A percentile compares a stretch with the other conserved stretches of the same genome.
Evolutionary conservation across 2,113 vertebrate genomes (phyloP).

Genomic region (Prunella fulvescens): DNA sequence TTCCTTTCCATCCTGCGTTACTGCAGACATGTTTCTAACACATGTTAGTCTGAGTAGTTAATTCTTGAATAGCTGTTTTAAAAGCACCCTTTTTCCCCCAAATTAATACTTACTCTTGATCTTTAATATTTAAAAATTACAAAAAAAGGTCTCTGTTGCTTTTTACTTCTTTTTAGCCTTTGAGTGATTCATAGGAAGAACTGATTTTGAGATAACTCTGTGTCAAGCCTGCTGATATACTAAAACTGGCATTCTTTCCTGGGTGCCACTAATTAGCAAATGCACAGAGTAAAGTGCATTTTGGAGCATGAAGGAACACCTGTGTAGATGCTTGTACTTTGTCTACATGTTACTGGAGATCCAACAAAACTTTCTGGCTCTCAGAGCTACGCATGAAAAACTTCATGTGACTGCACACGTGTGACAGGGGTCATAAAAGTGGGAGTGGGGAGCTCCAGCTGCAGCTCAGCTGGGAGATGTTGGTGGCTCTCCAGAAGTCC

Average conservation of each 20-base stretch:
- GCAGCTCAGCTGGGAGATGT: not conserved
- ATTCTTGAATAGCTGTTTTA: not conserved
- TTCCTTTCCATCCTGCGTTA: not conserved
- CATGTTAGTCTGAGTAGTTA: not conserved
- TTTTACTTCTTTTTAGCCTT: not conserved
- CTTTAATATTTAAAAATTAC: not conserved
- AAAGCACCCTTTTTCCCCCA: fast-evolving
- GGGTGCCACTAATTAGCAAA: not conserved
- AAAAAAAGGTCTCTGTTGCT: fast-evolving
- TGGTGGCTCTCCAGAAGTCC: not conserved
- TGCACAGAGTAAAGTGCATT: not conserved
- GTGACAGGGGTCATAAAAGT: not conserved
- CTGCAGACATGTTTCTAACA: not conserved
- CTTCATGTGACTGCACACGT: not conserved
- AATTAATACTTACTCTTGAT: not conserved
- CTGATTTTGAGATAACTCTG: not conserved
- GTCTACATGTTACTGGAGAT: not conserved
- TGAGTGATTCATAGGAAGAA: not conserved
- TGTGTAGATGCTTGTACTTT: not conserved
- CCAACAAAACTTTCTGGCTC: not conserved
- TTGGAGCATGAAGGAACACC: not conserved
- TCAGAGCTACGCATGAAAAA: not conserved
- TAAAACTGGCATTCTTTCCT: not conserved
- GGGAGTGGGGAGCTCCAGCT: not conserved
- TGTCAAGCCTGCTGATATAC: not conserved